These are phyloP conservation scores for Microtus pennsylvanicus DNA, from an alignment of 2,113 vertebrate genomes.

Conservation along the genomic window DNA sequence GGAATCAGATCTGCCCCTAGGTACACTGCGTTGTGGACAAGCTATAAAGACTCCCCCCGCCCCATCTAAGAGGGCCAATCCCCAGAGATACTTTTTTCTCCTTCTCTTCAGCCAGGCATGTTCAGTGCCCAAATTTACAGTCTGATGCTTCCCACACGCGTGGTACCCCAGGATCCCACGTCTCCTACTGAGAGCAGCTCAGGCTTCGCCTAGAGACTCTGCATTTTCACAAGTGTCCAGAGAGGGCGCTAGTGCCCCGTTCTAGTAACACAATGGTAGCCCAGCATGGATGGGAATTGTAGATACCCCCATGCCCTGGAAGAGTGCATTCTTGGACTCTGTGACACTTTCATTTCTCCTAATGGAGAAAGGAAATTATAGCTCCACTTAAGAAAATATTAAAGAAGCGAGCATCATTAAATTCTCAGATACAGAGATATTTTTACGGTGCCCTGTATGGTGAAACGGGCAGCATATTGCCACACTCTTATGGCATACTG, in stretches of 20 bases:
- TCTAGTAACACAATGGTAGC: background rate
- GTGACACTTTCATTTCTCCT: no score
- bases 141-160: background rate
- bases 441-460: no score
- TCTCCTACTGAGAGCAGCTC: background rate
- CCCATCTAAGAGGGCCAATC: background rate
- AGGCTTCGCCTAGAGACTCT: background rate
- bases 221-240: background rate
- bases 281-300: background rate
- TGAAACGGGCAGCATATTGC: background rate
- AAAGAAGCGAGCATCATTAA: conserved; percentile 1
- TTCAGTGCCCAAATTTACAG: background rate
- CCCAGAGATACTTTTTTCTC: background rate
- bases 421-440: background rate
- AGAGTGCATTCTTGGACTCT: background rate
- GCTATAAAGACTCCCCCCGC: background rate
- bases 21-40: background rate
- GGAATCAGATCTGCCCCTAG: background rate
- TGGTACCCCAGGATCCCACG: background rate
- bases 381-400: background rate
- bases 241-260: conserved; percentile 26
- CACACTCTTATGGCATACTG: background rate
- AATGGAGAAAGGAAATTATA: background rate
- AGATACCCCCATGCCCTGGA: background rate
- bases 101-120: background rate